Base-by-base conservation (phyloP, 2,797 vertebrate genomes). In the Enteromius thamalakanensis region DNA sequence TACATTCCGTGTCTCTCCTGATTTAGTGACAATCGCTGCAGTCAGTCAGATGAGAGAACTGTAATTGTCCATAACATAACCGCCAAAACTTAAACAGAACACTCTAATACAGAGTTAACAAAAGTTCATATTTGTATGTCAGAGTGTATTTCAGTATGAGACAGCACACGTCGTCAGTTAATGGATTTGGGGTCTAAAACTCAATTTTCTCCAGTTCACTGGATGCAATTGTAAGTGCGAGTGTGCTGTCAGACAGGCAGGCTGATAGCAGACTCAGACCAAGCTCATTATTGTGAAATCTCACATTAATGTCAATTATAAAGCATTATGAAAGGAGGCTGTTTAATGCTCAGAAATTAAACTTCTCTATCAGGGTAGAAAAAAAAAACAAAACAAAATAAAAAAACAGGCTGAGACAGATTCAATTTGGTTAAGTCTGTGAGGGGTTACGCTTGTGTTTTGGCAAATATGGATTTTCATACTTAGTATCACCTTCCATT, bases 161-260 rank as follows among this genome's bases (percentile, higher is more conserved):
- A 23, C 11, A 78, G 70, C 85, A 84, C 81, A 79, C 15, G 60
- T 60, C 80, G 84, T 80, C 85, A 85, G 84, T 86, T 89, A 90
- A 91, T 91, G 89, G 90, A 83, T 91, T 92, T 92, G 86, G 88
- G 84, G 90, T 89, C 87, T 89, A 77, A 84, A 82, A 88, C 86
- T 87, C 78, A 58, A 82, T 83, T 91, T 87, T 88, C 81, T 89
- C 86, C 83, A 89, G 89, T 90, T 90, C 86, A 89, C 60, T 88
- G 86, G 47, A 75, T 85, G 53, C 72, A 58, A 83, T 70, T 78
- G 79, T 82, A 64, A 65, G 53, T 71, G 53, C 12, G 77, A 70
- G 76, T 69, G 51, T 23, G 80, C 60, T 78, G 37, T 75, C 68
- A 86, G 76, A 42, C 65, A 84, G 65, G 37, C 67, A 26, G 60